Percentiles rank a stretch among this genome's conserved stretches.
Conservation (phyloP, 2,797 vertebrate species). For the Cyprinodon diabolis region DNA sequence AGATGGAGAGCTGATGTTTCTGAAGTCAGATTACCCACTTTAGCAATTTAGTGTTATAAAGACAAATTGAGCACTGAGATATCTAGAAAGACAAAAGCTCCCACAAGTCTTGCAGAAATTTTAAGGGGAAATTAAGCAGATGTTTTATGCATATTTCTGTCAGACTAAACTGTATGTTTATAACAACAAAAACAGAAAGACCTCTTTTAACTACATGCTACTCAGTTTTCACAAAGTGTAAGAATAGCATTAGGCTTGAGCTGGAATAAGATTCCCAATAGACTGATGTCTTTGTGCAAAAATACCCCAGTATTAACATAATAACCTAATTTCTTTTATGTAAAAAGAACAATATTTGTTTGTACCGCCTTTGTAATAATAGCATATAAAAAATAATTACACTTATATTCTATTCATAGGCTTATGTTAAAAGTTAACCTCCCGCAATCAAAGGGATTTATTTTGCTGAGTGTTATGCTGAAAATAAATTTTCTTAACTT, state of each 20-base stretch:
- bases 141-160: slow-evolving; percentile 8
- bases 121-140: slow-evolving; percentile 12
- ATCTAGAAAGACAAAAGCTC: slow-evolving; percentile 22
- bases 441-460: background rate
- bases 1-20: slow-evolving; percentile 42
- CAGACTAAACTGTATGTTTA: slow-evolving; percentile 9
- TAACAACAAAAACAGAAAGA: slow-evolving; percentile 4
- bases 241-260: background rate
- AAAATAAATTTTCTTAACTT: background rate
- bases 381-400: background rate
- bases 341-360: background rate
- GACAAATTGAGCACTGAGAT: slow-evolving; percentile 31
- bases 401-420: background rate
- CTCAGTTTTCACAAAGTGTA: background rate
- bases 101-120: slow-evolving; percentile 19
- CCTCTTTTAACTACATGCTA: background rate
- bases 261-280: background rate
- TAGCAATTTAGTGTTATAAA: slow-evolving; percentile 39
- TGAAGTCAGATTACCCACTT: slow-evolving; percentile 41
- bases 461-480: background rate
- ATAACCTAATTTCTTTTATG: background rate
- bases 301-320: background rate
- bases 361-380: background rate
- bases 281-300: background rate
- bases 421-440: background rate